These are phyloP conservation scores for Aplodontia rufa DNA, from an alignment of 2,113 vertebrate genomes.

Conservation along the genomic window DNA sequence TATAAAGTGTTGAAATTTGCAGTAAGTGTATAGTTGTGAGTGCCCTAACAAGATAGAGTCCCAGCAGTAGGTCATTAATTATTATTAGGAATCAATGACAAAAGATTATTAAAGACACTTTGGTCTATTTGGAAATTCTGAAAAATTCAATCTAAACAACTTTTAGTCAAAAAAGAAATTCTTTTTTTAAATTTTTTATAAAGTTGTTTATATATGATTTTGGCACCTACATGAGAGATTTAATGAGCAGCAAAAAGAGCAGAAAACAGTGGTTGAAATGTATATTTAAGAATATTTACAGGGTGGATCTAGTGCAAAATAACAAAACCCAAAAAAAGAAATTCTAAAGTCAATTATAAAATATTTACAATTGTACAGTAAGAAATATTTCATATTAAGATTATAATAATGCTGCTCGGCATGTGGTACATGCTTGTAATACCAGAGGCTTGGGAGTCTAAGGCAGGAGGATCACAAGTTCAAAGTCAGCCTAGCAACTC, in stretches of 20 bases:
- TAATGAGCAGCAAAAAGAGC: slow-evolving; percentile 66
- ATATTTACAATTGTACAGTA: background rate
- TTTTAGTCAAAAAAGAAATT: background rate
- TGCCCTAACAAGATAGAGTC: slow-evolving; percentile 89
- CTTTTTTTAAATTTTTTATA: slow-evolving; percentile 36
- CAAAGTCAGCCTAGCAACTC: too few species aligned
- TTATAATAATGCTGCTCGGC: background rate
- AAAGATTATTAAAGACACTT: background rate
- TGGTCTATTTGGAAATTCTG: background rate
- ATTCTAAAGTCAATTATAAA: background rate
- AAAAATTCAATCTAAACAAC: too few species aligned
- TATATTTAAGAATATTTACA: slow-evolving; percentile 52
- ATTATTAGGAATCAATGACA: background rate
- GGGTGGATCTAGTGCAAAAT: slow-evolving; percentile 74
- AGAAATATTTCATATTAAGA: background rate
- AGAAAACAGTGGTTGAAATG: slow-evolving; percentile 75
- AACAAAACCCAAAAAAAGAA: background rate
- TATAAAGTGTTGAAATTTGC: slow-evolving; percentile 99
- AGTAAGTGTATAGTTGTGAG: slow-evolving; percentile 92
- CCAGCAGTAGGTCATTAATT: slow-evolving; percentile 91
- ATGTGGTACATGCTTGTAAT: too few species aligned
- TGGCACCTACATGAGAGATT: slow-evolving; percentile 69
- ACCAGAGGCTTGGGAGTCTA: too few species aligned
- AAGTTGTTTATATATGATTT: slow-evolving; percentile 69
- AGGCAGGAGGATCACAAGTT: too few species aligned